These are phyloP conservation scores for Monoplex corrugatus DNA, from an alignment of 2,888 invertebrate genomes.

Conservation along the genomic window DNA sequence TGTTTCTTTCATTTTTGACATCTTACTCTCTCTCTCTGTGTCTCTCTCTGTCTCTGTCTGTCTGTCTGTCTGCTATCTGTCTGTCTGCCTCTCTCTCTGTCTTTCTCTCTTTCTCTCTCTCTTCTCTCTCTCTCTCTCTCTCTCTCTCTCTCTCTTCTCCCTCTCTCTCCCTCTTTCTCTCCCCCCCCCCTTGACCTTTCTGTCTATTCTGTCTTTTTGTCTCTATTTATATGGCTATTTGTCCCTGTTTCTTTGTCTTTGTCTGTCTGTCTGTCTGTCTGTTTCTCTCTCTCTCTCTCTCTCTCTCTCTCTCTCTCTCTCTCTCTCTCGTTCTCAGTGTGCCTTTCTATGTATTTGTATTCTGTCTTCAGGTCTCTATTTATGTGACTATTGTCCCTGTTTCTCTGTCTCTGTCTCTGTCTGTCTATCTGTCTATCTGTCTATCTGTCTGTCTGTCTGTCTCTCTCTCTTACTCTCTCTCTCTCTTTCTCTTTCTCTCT, in stretches of 20 bases:
- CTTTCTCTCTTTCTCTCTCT: background rate
- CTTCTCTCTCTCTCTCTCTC: no score
- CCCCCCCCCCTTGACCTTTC: no score
- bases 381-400: no score
- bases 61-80: background rate
- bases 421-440: background rate
- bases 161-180: no score
- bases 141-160: no score
- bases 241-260: background rate
- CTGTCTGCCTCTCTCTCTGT: background rate
- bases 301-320: background rate
- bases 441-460: background rate
- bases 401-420: background rate
- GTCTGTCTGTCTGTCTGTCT: background rate
- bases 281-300: slow-evolving; percentile 17
- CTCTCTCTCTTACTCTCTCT: background rate
- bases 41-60: slow-evolving; percentile 4
- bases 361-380: no score
- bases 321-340: background rate
- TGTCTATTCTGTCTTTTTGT: background rate
- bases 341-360: background rate
- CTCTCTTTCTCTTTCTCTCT: background rate
- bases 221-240: background rate
- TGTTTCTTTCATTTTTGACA: background rate
- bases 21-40: background rate